Base-by-base conservation (phyloP, 1,140 invertebrate genomes). In the Belonocnema kinseyi region DNA sequence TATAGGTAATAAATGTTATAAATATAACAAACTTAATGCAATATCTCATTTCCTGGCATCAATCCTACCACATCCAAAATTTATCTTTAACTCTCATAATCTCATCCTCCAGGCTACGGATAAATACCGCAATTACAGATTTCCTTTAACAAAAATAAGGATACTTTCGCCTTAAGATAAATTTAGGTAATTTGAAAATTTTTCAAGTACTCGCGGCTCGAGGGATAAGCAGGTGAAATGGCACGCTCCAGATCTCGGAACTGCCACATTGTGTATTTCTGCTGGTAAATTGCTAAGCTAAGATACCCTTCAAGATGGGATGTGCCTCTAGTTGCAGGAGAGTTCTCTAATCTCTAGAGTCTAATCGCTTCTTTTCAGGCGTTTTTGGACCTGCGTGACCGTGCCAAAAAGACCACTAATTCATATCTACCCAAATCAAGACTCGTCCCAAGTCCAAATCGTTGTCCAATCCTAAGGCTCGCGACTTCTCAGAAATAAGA, bases 391-490 rank as follows among this genome's bases (percentile, higher is more conserved):
- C 17, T 54, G 16, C 53, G 53, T 54, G 53, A 54, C 53, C n/a
- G 53, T 54, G 17, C 53, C 17, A 54, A 54, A 54, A 54, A 17
- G 53, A 17, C n/a, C 17, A 19, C n/a, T 54, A 54, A 19, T 54
- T 19, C 53, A 54, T 16, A 17, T 54, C 53, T 54, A 54, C 53
- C 53, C 53, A 54, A 54, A 54, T 54, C 53, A 54, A 54, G 52
- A 54, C 52, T 54, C 52, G 26, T 33, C 26, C 5, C 26, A 33
- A 46, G 40, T 46, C 40, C 40, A 46, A 46, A 46, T 46, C 40
- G 10, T 46, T 11, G n/a, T 54, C 52, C 52, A 53, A 53, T 53
- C 52, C 6, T 53, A 17, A 53, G 52, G 52, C 52, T 53, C 52
- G 52, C 12, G 52, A 53, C 52, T 53, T 53, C 53, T 19, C 17